Evolutionary conservation across 2,113 vertebrate species (phyloP).

Genomic region (Entosphenus tridentatus): DNA sequence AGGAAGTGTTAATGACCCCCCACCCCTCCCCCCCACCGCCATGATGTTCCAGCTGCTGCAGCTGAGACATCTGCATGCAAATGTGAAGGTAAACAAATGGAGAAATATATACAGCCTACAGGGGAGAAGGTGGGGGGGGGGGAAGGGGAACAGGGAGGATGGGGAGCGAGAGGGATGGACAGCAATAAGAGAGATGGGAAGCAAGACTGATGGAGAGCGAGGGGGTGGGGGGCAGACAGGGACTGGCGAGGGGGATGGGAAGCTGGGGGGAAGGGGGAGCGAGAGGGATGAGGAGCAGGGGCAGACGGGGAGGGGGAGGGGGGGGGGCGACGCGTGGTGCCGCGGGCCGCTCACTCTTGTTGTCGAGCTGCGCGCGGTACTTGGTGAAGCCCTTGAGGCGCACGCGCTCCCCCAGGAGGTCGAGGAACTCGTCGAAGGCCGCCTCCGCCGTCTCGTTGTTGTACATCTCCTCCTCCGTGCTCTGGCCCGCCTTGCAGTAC

Average conservation of each 20-base stretch:
- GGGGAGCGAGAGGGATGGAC: background rate
- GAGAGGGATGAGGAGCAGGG: background rate
- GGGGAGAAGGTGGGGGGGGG: background rate
- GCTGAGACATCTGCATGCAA: no score
- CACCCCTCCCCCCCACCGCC: no score
- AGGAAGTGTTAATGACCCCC: no score
- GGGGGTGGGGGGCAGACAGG: background rate
- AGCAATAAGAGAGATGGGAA: background rate
- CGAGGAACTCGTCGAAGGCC: conserved; percentile 50
- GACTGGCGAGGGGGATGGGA: background rate
- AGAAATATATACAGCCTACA: background rate
- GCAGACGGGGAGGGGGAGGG: background rate
- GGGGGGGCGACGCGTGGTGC: background rate
- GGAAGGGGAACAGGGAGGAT: background rate
- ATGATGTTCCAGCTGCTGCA: no score
- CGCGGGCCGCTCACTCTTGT: conserved; percentile 43
- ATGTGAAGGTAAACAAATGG: no score
- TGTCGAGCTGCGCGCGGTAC: conserved; percentile 71
- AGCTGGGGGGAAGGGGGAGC: background rate
- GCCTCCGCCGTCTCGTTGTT: conserved; percentile 66
- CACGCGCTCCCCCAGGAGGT: conserved; percentile 59
- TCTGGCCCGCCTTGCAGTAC: conserved; percentile 64
- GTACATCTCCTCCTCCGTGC: conserved; percentile 96
- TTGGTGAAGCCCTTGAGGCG: conserved; percentile 44
- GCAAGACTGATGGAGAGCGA: background rate